Base-by-base conservation (phyloP, 2,113 vertebrate species). In the Egretta garzetta region DNA sequence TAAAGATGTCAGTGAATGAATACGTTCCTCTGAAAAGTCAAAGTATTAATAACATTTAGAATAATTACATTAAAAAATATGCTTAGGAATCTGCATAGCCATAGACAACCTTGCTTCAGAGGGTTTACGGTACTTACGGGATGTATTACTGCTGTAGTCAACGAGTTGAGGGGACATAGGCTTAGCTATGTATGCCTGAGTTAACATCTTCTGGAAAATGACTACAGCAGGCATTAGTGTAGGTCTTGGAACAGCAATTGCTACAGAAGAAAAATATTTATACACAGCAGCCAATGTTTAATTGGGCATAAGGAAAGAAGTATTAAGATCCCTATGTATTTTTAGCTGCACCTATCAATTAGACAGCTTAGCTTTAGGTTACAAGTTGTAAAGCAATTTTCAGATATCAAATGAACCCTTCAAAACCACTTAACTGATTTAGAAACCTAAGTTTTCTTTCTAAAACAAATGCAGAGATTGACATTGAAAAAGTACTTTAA, bases 211-310 rank as follows among this genome's bases (percentile, higher is more conserved):
- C 39, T 45, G 53, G 8, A 73, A 88, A 94, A 75, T 6, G 9
- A 62, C 55, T 28, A 41, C 47, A 52, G 7, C 12, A 70, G 35
- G 41, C 59, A 91, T 5, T 1, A 0, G 3, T 24, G 45, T 4
- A 85, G 32, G 4, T 37, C 68, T 80, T 71, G 14, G 30, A 92
- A 77, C 33, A 68, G 49, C 21, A 88, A 90, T 4, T 27, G 41
- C 63, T 70, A 55, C 37, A 67, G 18, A 71, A 67, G 52, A 92
- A 81, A 84, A 91, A 39, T 35, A 92, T 50, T 83, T 73, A 50
- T 47, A 58, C 15, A 50, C 16, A n/a, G 47, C 15, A 88, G 59
- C 17, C 45, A 55, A 32, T 21, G n/a, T 59, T 90, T 63, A 91
- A 67, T 5, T 77, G 1, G 27, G 11, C 8, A 56, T 0, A 62